These are phyloP conservation scores for Hyphantria cunea DNA, from an alignment of 1,140 invertebrate species.

Conservation along the genomic window DNA sequence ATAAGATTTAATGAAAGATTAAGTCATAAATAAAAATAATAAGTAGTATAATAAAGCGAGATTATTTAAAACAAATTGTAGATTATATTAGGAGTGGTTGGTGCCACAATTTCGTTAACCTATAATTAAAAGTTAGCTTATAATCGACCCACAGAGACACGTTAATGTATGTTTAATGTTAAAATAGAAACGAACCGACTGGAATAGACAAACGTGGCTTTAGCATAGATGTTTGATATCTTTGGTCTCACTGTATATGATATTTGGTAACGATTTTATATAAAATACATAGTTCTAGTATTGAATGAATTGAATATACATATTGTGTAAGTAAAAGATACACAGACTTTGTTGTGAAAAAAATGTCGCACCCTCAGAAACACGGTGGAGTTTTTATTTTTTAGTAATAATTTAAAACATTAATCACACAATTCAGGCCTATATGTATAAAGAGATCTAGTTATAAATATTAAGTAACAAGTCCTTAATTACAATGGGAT, in stretches of 20 bases:
- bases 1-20: too few relatives aligned
- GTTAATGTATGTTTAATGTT: slow-evolving; percentile 34
- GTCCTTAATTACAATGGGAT: slow-evolving; percentile 15
- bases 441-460: background rate
- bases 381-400: too few relatives aligned
- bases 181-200: background rate
- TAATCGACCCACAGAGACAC: slow-evolving; percentile 41
- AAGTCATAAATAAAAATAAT: too few relatives aligned
- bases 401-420: too few relatives aligned
- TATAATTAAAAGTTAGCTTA: slow-evolving; percentile 45
- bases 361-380: too few relatives aligned
- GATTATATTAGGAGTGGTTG: slow-evolving; percentile 27
- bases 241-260: background rate
- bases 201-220: background rate
- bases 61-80: too few relatives aligned
- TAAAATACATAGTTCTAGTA: background rate
- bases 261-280: too few relatives aligned
- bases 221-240: background rate
- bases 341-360: too few relatives aligned
- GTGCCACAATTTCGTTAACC: slow-evolving; percentile 33
- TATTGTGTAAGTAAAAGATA: too few relatives aligned
- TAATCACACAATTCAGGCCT: too few relatives aligned
- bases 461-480: slow-evolving; percentile 17
- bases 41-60: too few relatives aligned
- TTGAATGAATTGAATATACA: too few relatives aligned